These are phyloP conservation scores for Hyles euphorbiae DNA, from an alignment of 1,140 invertebrate species.

Conservation along the genomic window DNA sequence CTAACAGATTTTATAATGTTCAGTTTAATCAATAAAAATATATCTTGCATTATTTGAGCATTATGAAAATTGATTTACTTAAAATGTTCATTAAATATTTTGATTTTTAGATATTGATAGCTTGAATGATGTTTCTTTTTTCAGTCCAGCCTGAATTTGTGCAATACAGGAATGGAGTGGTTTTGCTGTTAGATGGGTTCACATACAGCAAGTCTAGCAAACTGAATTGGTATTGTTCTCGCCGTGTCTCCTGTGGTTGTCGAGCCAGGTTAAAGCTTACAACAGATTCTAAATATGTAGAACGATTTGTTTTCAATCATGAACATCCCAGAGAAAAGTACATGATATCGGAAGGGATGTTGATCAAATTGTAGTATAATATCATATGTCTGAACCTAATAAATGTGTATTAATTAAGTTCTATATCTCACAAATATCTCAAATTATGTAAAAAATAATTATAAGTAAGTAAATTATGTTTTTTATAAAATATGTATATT, in stretches of 20 bases:
- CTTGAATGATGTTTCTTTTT: neutral
- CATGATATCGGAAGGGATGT: neutral
- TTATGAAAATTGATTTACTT: too few species aligned
- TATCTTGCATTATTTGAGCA: too few species aligned
- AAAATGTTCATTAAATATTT: neutral
- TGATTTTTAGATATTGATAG: neutral
- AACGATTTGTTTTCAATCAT: neutral
- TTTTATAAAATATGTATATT: too few species aligned
- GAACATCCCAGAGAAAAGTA: constrained; percentile 4
- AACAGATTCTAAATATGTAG: constrained; percentile 3
- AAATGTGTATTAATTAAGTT: too few species aligned
- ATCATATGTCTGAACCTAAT: too few species aligned
- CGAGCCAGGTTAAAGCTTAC: constrained; percentile 13
- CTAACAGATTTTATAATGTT: too few species aligned
- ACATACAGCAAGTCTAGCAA: constrained; percentile 14
- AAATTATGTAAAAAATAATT: too few species aligned
- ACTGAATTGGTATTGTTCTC: constrained; percentile 16
- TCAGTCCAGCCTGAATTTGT: constrained; percentile 8
- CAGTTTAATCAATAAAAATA: too few species aligned
- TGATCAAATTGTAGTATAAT: constrained; percentile 8
- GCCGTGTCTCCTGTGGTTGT: constrained; percentile 2
- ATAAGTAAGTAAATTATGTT: too few species aligned
- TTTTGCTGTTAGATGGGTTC: constrained; percentile 11
- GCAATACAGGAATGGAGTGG: constrained; percentile 6
- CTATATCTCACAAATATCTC: too few species aligned